Evolutionary conservation across 2,113 vertebrate species (phyloP).

Genomic region (Falco punctatus): DNA sequence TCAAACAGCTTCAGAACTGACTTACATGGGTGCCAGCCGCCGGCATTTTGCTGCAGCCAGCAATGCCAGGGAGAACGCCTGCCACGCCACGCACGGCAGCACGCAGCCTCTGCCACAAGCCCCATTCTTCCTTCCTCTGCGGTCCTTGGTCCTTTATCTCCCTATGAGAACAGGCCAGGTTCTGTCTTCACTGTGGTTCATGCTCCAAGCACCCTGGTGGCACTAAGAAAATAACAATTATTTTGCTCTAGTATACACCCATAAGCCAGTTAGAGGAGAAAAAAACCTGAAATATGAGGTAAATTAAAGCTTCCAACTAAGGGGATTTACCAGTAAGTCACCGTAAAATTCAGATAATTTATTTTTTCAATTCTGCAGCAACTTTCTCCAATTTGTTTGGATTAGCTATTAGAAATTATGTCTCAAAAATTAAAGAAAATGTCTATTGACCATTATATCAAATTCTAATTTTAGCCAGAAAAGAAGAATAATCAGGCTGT

Average conservation of each 20-base stretch:
- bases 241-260: slow-evolving; percentile 15
- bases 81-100: fast-evolving
- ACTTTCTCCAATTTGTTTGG: slow-evolving; percentile 52
- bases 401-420: slow-evolving; percentile 47
- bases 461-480: slow-evolving; percentile 62
- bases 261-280: not conserved
- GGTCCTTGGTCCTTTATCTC: not conserved
- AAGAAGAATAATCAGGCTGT: slow-evolving; percentile 41
- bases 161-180: fast-evolving
- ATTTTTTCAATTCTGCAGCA: slow-evolving; percentile 62
- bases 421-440: slow-evolving; percentile 64
- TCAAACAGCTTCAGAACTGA: not conserved
- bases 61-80: not conserved
- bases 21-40: not conserved
- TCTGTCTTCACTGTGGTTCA: not conserved
- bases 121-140: fast-evolving
- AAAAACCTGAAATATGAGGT: slow-evolving; percentile 42
- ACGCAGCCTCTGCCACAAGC: not conserved
- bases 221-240: not conserved
- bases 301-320: slow-evolving; percentile 60
- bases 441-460: slow-evolving; percentile 65
- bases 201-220: not conserved
- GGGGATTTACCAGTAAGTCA: slow-evolving; percentile 58
- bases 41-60: not conserved
- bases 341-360: slow-evolving; percentile 63